phyloP scores from a whole-genome alignment of 2,113 vertebrate species.

The Oncorhynchus gorbuscha region DNA sequence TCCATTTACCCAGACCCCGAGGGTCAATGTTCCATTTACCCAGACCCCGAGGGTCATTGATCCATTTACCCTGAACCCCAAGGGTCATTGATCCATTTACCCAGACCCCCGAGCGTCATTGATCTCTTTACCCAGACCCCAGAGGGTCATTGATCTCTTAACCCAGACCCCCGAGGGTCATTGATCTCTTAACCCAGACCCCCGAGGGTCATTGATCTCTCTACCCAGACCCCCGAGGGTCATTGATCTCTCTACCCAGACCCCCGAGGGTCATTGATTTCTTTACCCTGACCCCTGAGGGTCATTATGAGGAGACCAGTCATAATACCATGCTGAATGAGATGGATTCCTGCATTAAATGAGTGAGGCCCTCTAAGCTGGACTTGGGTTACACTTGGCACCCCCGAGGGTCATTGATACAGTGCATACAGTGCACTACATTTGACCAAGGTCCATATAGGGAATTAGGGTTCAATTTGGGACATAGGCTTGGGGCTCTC shows the following conservation, averaged over 20 bases:
- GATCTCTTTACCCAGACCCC: constrained; percentile 51
- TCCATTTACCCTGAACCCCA: constrained; percentile 50
- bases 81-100: constrained; percentile 54
- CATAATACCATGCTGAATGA: constrained; percentile 65
- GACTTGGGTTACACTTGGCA: constrained; percentile 62
- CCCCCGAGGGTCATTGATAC: no score
- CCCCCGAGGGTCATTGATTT: constrained; percentile 56
- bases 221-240: constrained; percentile 57
- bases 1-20: constrained; percentile 52
- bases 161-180: constrained; percentile 54
- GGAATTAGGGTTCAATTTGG: background rate
- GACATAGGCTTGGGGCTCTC: background rate
- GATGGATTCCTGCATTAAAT: constrained; percentile 73
- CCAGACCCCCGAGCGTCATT: constrained; percentile 53
- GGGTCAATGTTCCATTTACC: constrained; percentile 53
- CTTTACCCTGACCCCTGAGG: constrained; percentile 54
- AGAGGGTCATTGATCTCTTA: constrained; percentile 56
- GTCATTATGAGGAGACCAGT: constrained; percentile 57
- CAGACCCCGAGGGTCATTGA: constrained; percentile 52
- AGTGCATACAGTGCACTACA: no score
- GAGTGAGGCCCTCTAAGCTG: constrained; percentile 64
- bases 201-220: constrained; percentile 55
- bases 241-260: constrained; percentile 43
- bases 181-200: constrained; percentile 46
- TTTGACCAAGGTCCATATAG: no score